Evolutionary conservation across 2,888 invertebrate species (phyloP).

Genomic region (Xanthia togata): DNA sequence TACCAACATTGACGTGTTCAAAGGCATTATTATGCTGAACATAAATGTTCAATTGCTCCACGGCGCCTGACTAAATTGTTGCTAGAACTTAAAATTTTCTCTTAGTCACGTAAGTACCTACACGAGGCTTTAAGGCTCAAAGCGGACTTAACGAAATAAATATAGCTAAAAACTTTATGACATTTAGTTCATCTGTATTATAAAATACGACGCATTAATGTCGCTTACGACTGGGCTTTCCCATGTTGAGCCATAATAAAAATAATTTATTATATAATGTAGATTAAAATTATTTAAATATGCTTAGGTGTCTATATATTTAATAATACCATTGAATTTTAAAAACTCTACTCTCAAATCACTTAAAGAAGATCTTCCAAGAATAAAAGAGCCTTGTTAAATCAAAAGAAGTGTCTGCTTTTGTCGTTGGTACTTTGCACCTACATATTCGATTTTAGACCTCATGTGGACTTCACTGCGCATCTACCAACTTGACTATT

Average conservation of each 20-base stretch:
- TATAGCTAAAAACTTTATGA: background rate
- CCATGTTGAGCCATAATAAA: background rate
- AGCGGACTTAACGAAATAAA: background rate
- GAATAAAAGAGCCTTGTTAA: background rate
- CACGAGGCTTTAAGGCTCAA: background rate
- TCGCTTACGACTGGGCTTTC: background rate
- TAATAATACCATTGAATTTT: background rate
- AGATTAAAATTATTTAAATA: background rate
- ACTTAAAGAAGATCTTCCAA: background rate
- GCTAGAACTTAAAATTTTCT: conserved; percentile 1
- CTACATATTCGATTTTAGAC: background rate
- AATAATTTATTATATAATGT: background rate
- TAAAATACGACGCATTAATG: background rate
- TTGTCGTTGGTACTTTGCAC: background rate
- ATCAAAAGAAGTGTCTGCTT: background rate
- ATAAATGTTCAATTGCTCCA: conserved; percentile 6
- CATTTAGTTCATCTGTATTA: background rate
- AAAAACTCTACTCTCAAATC: background rate
- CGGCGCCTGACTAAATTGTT: background rate
- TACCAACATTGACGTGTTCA: conserved; percentile 3
- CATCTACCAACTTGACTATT: background rate
- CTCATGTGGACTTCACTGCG: background rate
- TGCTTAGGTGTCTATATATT: background rate
- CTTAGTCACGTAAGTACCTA: background rate
- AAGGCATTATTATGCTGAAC: conserved; percentile 16